Percentiles rank a stretch among this genome's conserved stretches.
Evolutionary conservation across 2,888 invertebrate species (phyloP).

Genomic region (Catocala sponsa): DNA sequence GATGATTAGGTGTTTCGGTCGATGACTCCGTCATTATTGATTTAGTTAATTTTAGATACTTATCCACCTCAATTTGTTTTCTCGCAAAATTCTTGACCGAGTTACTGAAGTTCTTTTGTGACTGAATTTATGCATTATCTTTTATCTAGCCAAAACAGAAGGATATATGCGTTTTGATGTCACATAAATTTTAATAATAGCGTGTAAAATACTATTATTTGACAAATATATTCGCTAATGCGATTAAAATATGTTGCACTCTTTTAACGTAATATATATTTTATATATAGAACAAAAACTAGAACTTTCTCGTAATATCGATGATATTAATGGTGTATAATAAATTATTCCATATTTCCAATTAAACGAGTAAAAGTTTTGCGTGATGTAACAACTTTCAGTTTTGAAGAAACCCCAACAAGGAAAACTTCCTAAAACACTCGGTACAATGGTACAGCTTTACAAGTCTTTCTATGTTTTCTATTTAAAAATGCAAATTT

Average conservation of each 20-base stretch:
- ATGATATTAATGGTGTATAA: not conserved
- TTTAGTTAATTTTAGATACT: slow-evolving; percentile 35
- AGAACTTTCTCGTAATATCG: not conserved
- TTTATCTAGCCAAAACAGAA: slow-evolving; percentile 14
- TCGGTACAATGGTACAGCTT: not conserved
- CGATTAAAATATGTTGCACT: slow-evolving; percentile 9
- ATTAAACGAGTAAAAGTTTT: not conserved
- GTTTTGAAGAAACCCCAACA: too few species aligned
- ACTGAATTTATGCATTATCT: slow-evolving; percentile 15
- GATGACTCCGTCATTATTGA: slow-evolving; percentile 44
- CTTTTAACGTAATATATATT: not conserved
- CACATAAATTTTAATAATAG: slow-evolving; percentile 36
- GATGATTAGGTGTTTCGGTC: slow-evolving; percentile 42
- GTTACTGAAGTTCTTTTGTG: slow-evolving; percentile 26
- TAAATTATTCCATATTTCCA: too few species aligned
- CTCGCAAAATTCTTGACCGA: slow-evolving; percentile 44
- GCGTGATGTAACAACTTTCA: not conserved
- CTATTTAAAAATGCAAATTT: not conserved
- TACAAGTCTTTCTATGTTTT: not conserved
- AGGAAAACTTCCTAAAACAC: not conserved
- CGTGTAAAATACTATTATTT: slow-evolving; percentile 8
- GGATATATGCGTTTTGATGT: slow-evolving; percentile 22
- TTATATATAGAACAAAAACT: not conserved
- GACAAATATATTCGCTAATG: slow-evolving; percentile 22
- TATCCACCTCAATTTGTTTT: slow-evolving; percentile 22